Base-by-base conservation (phyloP, 2,888 invertebrate genomes). In the Sialis lutaria region DNA sequence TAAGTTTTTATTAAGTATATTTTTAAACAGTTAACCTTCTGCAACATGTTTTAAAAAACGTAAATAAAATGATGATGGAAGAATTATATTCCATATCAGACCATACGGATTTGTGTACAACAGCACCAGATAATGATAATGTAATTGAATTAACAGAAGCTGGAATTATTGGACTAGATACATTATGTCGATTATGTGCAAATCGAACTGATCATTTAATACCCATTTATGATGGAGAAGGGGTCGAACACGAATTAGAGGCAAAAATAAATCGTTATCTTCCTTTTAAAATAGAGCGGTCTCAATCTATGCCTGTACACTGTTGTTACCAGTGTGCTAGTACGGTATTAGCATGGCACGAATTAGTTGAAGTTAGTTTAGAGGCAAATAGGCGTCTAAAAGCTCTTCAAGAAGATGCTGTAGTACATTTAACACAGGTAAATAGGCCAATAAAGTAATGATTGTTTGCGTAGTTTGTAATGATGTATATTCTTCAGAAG, bases 311-410 rank as follows among this genome's bases (percentile, higher is more conserved):
- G 49, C 79, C 81, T 0, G 58, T 67, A 42, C 70, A 73, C 52
- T 64, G 79, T 52, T 82, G 82, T 64, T 74, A 71, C 59, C 73
- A 73, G 51, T 82, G 82, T 57, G 72, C 74, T 1, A 72, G 72
- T 50, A 75, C 76, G 0, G 59, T 82, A 42, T 58, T 79, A 46
- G 73, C 76, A 0, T 81, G 77, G 76, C 74, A 78, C 55, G 74
- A 77, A 55, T 64, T 81, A 46, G 65, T 69, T 44, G 59, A 69
- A 51, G 69, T 70, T 52, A 74, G 74, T 55, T 53, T 67, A 33
- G 69, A 70, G 48, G 75, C 77, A 1, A 75, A 80, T 54, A 58
- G 60, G 10, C 67, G 67, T 40, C 54, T 70, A 5, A 51, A 60
- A 44, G 60, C 57, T 46, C 56, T 60, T 44, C 62, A 63, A 33